Percentiles rank a stretch among this genome's conserved stretches.
Evolutionary conservation across 2,888 invertebrate genomes (phyloP).

Genomic region (Drepana falcataria): DNA sequence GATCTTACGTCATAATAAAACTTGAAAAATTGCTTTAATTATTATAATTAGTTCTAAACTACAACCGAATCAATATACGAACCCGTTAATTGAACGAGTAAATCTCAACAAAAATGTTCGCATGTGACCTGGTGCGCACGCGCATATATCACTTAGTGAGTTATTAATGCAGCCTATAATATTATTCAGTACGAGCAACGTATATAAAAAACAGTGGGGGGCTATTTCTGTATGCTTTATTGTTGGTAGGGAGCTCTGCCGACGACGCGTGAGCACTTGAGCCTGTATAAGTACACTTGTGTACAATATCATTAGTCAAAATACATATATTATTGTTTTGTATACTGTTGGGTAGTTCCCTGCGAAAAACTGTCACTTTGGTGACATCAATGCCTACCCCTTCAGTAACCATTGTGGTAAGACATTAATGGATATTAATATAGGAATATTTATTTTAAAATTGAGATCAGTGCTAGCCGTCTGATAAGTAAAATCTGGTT

Average conservation of each 20-base stretch:
- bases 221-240: conserved; percentile 52
- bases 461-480: no score
- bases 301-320: neutral
- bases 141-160: conserved; percentile 62
- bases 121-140: conserved; percentile 47
- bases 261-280: neutral
- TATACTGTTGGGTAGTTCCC: conserved; percentile 16
- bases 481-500: no score
- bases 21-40: neutral
- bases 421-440: no score
- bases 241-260: conserved; percentile 32
- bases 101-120: conserved; percentile 25
- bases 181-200: conserved; percentile 64
- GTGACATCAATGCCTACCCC: no score
- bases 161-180: conserved; percentile 67
- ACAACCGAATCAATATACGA: conserved; percentile 9
- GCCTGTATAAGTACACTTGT: neutral
- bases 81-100: conserved; percentile 45
- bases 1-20: neutral
- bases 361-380: neutral
- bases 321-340: neutral
- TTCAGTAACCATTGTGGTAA: no score
- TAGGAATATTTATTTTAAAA: no score
- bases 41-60: neutral
- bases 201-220: conserved; percentile 75